Base-by-base conservation (phyloP, 2,113 vertebrate genomes). In the Actenoides hombroni region DNA sequence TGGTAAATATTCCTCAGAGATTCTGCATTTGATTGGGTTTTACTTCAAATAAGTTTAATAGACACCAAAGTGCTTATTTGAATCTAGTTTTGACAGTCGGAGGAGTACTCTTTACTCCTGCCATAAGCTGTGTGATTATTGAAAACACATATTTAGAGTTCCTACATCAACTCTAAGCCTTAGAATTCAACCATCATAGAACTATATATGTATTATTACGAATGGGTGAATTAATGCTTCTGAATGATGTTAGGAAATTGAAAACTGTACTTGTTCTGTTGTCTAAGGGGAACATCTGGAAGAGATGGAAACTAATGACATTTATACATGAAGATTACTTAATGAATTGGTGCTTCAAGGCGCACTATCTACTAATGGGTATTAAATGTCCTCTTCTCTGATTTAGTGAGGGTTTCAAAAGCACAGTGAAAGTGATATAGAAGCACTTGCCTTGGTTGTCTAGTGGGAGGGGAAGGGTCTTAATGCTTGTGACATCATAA, bases 401-500 rank as follows among this genome's bases (percentile, higher is more conserved):
- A 79, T 79, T 69, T 85, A 86, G 78, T 64, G 35, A 86, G n/a
- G 12, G 67, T 95, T 93, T 94, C 40, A 51, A 81, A 94, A 86
- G 9, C n/a, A 16, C 16, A 7, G 37, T 67, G 40, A 83, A 80
- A 67, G 10, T 8, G 33, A 60, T 64, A 14, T 56, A 75, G 73
- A 86, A 90, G 21, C 17, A 78, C 9, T 92, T 81, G n/a, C 17
- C 10, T 74, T 5, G 1, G 23, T 56, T 92, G 29, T 13, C 39
- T 68, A 2, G 2, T 6, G 35, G 24, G 14, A 88, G 3, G 5
- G 14, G 16, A 79, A 56, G 16, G 12, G 9, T 67, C 46, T 64
- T 86, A 71, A 25, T 51, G 28, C 9, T 74, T 71, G 7, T 84
- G 81, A 44, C 46, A 29, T 83, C 37, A 61, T 77, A 48, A 71